Base-by-base conservation (phyloP, 2,888 invertebrate species). In the Hirudinaria manillensis region DNA sequence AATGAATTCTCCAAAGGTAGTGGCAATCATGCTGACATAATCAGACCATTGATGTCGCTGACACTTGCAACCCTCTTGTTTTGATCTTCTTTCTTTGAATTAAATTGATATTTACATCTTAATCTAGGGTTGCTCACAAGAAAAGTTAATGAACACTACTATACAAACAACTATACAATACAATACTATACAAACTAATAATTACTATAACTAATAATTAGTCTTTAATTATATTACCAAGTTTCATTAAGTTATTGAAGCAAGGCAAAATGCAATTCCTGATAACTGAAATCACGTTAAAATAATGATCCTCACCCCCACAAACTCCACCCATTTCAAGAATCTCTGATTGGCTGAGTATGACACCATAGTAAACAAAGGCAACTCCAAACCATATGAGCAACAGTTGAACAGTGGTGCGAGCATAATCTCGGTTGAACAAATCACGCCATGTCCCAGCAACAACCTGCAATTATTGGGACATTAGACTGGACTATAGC, bases 351-450 rank as follows among this genome's bases (percentile, higher is more conserved):
- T 83, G 83, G 36, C 83, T 82, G 34, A 85, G 80, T n/a, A 85
- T 82, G 81, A 85, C 82, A 13, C 85, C 85, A 76, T 85, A 85
- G 77, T 85, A 85, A 10, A 82, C 80, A 75, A 82, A 83, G 1
- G 85, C 84, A 10, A 83, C 81, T 24, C 82, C 83, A 77, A 85
- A 84, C 85, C 85, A 85, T 38, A 84, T 75, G 13, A 84, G 38
- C 82, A 83, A 83, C 27, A 85, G 78, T 76, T 81, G 81, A 10
- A 84, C 66, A 1, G 84, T 83, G 21, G 83, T 83, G 24, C 81
- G 79, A 16, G 79, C 76, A 76, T 84, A 84, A 36, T 80, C 78
- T 1, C 78, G 76, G 3, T 79, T 78, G 75, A 85, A 82, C 76
- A 85, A 76, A 76, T 84, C 83, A 4, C 68, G 56, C 27, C 76